Evolutionary conservation across 2,888 invertebrate species (phyloP).

Genomic region (Endomychus coccineus): DNA sequence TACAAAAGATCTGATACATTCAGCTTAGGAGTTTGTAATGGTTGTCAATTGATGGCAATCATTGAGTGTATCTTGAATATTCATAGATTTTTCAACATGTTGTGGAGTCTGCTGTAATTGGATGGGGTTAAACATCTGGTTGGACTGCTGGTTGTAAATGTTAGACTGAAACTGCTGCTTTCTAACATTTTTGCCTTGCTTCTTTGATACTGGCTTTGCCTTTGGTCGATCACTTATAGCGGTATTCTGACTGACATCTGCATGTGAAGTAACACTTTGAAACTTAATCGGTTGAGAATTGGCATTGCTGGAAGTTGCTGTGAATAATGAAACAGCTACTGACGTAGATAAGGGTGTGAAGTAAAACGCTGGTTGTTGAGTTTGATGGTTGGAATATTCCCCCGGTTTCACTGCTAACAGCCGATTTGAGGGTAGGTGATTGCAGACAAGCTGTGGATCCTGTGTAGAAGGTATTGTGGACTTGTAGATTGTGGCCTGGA

Average conservation of each 20-base stretch:
- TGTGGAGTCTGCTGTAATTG: too few relatives aligned
- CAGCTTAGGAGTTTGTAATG: slow-evolving; percentile 96
- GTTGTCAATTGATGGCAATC: slow-evolving; percentile 91
- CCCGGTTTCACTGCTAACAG: slow-evolving; percentile 28
- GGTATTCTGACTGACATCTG: slow-evolving; percentile 57
- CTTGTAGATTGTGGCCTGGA: too few relatives aligned
- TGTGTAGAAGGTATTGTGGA: slow-evolving; percentile 22
- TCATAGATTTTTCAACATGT: too few relatives aligned
- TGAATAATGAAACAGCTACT: slow-evolving; percentile 36
- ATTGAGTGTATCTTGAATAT: slow-evolving; percentile 96
- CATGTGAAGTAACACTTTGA: slow-evolving; percentile 46
- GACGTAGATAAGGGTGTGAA: slow-evolving; percentile 47
- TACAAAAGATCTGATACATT: slow-evolving; percentile 71
- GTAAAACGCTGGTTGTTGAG: slow-evolving; percentile 46
- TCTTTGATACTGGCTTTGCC: slow-evolving; percentile 75
- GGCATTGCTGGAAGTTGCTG: slow-evolving; percentile 26
- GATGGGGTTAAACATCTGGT: too few relatives aligned
- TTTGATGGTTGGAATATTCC: slow-evolving; percentile 42
- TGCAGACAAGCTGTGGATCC: slow-evolving; percentile 34
- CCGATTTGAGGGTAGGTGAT: slow-evolving; percentile 32
- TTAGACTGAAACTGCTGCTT: slow-evolving; percentile 47
- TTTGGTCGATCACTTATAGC: slow-evolving; percentile 79
- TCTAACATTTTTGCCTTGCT: slow-evolving; percentile 67
- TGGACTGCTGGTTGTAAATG: slow-evolving; percentile 42
- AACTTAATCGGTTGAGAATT: slow-evolving; percentile 38